These are phyloP conservation scores for Oreochromis spilurus DNA, from an alignment of 2,113 vertebrate genomes.

Conservation along the genomic window DNA sequence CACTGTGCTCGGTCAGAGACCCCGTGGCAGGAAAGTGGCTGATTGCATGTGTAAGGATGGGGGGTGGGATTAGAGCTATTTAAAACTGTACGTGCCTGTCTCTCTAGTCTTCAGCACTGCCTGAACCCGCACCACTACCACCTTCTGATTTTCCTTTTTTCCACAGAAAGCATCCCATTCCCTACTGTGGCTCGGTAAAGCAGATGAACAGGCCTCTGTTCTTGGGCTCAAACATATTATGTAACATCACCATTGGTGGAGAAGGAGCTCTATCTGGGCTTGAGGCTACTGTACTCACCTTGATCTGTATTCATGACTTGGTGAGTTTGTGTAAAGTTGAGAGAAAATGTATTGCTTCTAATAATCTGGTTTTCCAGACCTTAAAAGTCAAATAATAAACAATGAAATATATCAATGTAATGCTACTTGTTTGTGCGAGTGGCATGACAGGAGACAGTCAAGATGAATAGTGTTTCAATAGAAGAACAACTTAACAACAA, in stretches of 20 bases:
- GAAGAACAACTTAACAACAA: not conserved
- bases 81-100: conserved; percentile 59
- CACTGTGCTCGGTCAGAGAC: conserved; percentile 33
- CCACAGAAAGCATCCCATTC: conserved; percentile 39
- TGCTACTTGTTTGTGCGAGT: not conserved
- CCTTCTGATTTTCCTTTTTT: not conserved
- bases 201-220: conserved; percentile 45
- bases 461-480: not conserved
- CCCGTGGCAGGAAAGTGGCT: conserved; percentile 52
- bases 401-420: not conserved
- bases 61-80: conserved; percentile 69
- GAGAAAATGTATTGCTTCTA: not conserved
- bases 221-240: conserved; percentile 54
- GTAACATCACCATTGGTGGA: conserved; percentile 58
- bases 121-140: conserved; percentile 2
- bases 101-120: conserved; percentile 43
- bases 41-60: conserved; percentile 46
- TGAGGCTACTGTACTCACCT: conserved; percentile 45
- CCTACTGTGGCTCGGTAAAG: conserved; percentile 11
- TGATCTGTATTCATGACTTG: not conserved
- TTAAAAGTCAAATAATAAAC: not conserved
- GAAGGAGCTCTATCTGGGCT: conserved; percentile 64
- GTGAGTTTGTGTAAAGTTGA: not conserved
- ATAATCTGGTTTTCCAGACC: not conserved
- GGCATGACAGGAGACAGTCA: not conserved